Conservation (phyloP, 2,888 invertebrate species). For the Chloroclysta siterata region DNA sequence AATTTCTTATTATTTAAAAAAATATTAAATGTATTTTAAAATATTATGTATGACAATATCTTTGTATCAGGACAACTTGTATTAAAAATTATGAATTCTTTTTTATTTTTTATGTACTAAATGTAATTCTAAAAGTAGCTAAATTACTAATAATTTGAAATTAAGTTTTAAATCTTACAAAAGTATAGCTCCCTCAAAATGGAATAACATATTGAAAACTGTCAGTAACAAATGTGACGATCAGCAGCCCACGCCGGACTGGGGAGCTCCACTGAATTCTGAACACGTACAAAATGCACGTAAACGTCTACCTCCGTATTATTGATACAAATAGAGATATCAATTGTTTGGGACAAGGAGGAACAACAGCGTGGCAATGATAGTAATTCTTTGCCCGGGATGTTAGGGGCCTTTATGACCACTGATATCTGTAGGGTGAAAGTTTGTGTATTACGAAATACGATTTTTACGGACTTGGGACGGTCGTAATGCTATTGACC, state of each 20-base stretch:
- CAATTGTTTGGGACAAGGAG: conserved; percentile 82
- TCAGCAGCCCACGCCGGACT: conserved; percentile 44
- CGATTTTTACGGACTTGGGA: conserved; percentile 62
- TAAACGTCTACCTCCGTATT: conserved; percentile 79
- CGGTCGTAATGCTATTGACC: conserved; percentile 61
- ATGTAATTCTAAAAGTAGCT: too few species aligned
- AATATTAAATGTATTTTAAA: too few species aligned
- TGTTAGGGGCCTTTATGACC: conserved; percentile 62
- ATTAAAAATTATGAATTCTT: too few species aligned
- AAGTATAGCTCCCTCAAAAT: neutral
- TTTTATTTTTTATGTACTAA: too few species aligned
- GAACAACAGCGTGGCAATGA: conserved; percentile 73
- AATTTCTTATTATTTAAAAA: too few species aligned
- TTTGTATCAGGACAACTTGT: too few species aligned
- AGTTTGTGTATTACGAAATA: conserved; percentile 59
- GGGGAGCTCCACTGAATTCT: conserved; percentile 64
- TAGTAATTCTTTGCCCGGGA: conserved; percentile 66
- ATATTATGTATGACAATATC: too few species aligned
- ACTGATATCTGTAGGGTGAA: conserved; percentile 60
- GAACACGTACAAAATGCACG: conserved; percentile 78
- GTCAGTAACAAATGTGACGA: conserved; percentile 56
- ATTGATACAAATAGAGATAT: conserved; percentile 85
- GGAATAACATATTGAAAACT: neutral
- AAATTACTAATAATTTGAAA: too few species aligned
- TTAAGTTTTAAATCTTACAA: neutral